These are phyloP conservation scores for Limosa lapponica DNA, from an alignment of 2,797 vertebrate species.

Conservation along the genomic window DNA sequence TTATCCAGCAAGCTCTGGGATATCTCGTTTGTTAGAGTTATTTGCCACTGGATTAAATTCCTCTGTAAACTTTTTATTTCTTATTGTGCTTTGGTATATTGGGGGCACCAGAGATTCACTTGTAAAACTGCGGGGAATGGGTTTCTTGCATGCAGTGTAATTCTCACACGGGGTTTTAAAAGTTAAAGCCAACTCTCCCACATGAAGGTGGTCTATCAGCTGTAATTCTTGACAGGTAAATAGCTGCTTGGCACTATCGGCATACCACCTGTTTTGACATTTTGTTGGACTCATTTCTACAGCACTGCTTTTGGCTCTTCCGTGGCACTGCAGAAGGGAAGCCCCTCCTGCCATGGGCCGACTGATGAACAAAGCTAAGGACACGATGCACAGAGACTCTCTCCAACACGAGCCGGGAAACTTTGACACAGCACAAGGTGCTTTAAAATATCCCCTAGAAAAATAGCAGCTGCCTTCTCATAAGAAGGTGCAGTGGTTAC, in stretches of 20 bases:
- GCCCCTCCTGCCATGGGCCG: neutral
- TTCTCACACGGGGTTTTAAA: constrained; percentile 69
- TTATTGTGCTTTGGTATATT: constrained; percentile 55
- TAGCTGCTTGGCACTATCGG: constrained; percentile 50
- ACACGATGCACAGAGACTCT: fast-evolving
- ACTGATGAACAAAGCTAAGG: neutral
- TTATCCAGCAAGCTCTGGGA: neutral
- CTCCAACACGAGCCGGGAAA: fast-evolving
- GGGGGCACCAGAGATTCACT: constrained; percentile 35
- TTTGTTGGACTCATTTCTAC: constrained; percentile 56
- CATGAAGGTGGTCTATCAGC: constrained; percentile 65
- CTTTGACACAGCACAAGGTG: neutral
- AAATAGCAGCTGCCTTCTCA: neutral
- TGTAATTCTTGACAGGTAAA: constrained; percentile 51
- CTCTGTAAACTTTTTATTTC: constrained; percentile 44
- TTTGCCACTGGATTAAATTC: constrained; percentile 26
- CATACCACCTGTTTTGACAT: constrained; percentile 22
- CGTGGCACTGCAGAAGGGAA: neutral
- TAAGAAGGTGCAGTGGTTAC: neutral
- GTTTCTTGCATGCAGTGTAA: constrained; percentile 66
- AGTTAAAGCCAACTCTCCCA: constrained; percentile 57
- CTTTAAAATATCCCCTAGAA: neutral
- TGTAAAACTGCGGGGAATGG: constrained; percentile 69
- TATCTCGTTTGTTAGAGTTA: neutral
- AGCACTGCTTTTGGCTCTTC: constrained; percentile 29